Evolutionary conservation across 2,888 invertebrate genomes (phyloP).

Genomic region (Oscheius sp.): DNA sequence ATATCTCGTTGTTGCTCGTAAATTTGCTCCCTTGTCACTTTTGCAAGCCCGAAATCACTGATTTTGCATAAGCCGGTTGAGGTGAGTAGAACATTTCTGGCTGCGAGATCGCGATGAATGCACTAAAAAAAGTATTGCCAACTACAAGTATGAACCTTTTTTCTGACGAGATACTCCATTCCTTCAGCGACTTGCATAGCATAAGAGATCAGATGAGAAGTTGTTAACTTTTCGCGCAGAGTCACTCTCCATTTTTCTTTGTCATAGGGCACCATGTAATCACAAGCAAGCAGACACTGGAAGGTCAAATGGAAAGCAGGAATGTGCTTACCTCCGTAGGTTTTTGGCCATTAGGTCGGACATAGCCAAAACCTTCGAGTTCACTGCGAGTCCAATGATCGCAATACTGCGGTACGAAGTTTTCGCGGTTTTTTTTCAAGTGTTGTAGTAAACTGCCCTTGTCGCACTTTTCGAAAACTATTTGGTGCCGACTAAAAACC

Average conservation of each 20-base stretch:
- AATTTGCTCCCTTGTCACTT: not conserved
- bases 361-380: not conserved
- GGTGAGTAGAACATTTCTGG: not conserved
- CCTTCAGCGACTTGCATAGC: conserved; percentile 10
- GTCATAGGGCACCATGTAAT: not conserved
- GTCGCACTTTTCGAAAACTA: conserved; percentile 6
- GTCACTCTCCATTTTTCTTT: conserved; percentile 2
- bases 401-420: not conserved
- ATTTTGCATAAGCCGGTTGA: not conserved
- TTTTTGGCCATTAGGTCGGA: not conserved
- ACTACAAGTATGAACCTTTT: not conserved
- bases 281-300: not conserved
- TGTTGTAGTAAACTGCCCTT: not conserved
- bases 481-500: not conserved
- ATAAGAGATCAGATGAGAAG: not conserved
- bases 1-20: not conserved
- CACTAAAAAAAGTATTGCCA: not conserved
- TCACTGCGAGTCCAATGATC: not conserved
- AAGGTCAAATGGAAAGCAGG: not conserved
- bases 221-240: not conserved
- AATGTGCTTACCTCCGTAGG: not conserved
- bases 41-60: conserved; percentile 7
- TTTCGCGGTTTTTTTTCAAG: not conserved
- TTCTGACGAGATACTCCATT: not conserved
- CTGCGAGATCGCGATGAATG: conserved; percentile 8